Evolutionary conservation across 2,888 invertebrate species (phyloP), one percentile per base, ranked within the genome.

Genomic region (Drosophila quinaria): DNA sequence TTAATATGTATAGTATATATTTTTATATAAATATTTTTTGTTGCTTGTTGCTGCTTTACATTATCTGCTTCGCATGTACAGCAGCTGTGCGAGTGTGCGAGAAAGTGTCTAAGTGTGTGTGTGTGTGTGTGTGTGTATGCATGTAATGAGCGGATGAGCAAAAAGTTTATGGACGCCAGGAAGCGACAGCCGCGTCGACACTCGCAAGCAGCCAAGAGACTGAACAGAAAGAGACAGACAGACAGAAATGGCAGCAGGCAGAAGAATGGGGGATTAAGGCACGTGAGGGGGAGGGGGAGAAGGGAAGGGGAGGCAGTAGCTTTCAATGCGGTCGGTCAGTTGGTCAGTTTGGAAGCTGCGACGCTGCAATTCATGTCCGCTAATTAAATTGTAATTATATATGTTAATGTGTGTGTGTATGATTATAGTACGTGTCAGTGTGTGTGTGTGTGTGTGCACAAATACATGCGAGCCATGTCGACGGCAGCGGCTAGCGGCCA

Each of bases 361-460:
- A 70, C 83, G 78, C 77, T 84, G 84, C 87, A 84, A 81, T 80
- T 87, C 84, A 80, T 80, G 84, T 84, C 72, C 84, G 84, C 84
- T 85, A 85, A 85, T 85, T 85, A 87, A 85, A 84, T 85, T 87
- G 84, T 85, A 85, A 85, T 85, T 85, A 87, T 85, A 69, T 87
- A 87, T 87, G 87, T 81, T 84, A 85, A 85, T 80, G 73, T 79
- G 52, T 71, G 52, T 65, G 56, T 73, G 60, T 69, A 22, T 72
- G 46, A 35, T 35, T 35, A 35, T 35, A 35, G 1, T 35, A 13
- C 13, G 33, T 35, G 33, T 1, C 13, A 52, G 54, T 70, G 42
- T 52, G 51, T 49, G 25, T 52, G 56, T 41, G 29, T 19, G 10
- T 59, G 35, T 52, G 41, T 50, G 19, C 41, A 33, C 29, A 55